Base-by-base conservation (phyloP, 2,113 vertebrate species). In the Ptyas mucosa region DNA sequence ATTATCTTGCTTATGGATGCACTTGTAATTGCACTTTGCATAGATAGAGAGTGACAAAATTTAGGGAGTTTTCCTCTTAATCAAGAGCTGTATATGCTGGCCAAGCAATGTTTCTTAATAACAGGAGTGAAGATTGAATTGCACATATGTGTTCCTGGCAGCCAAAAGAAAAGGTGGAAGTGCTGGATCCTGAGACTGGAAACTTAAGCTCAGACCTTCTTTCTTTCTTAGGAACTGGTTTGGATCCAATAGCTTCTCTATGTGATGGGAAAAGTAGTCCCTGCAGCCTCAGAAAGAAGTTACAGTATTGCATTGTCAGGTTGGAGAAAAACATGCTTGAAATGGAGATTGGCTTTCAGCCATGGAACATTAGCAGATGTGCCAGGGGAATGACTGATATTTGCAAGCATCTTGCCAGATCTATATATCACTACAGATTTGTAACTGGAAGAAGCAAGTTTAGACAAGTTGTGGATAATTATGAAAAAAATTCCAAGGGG, bases 361-460 rank as follows among this genome's bases (percentile, higher is more conserved):
- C 34, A 55, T 51, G 29, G 89, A 95, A n/a, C 93, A 95, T 97
- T 95, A 95, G 94, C 95, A 95, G 95, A 93, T 93, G 91, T 96
- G 96, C 97, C 96, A 92, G 87, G 12, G 94, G 95, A 96, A 93
- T 96, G 96, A 97, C 97, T 95, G 97, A 96, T 97, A 89, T 34
- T 46, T 87, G 10, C 64, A 88, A 0, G 0, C 3, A 75, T 93
- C 91, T 96, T 97, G 97, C 96, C 96, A 95, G 53, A 91, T 95
- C 95, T 54, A 8, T 88, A 55, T 53, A 85, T 94, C 95, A 94
- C 92, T 85, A 54, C 43, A 51, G 93, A 88, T 87, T 93, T 88
- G 14, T 0, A 88, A 94, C 95, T 95, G 94, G 69, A 93, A 91
- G 2, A 11, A 95, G 95, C 97, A 96, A 95, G 98, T 96, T 96